These are phyloP conservation scores for Papilio dardanus DNA, from an alignment of 1,140 invertebrate genomes.

Conservation along the genomic window DNA sequence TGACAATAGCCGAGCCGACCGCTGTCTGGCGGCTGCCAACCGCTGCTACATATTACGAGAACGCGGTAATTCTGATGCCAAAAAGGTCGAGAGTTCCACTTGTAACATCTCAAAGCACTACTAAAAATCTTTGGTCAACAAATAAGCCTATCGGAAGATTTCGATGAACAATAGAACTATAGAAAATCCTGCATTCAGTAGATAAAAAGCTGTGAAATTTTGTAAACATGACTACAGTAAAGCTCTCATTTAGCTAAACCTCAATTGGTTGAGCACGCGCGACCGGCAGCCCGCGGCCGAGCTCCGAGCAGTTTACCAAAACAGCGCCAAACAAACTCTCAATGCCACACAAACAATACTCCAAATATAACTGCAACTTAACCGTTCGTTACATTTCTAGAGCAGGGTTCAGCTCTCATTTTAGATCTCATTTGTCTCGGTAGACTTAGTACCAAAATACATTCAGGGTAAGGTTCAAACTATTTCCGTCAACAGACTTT, in stretches of 20 bases:
- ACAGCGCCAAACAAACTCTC: neutral
- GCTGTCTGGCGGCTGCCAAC: conserved; percentile 45
- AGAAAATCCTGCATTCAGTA: neutral
- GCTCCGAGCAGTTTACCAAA: neutral
- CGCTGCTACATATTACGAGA: conserved; percentile 38
- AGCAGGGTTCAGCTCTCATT: neutral
- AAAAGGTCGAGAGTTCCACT: neutral
- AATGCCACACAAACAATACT: conserved; percentile 17
- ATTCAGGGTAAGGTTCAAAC: neutral
- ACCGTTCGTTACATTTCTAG: conserved; percentile 10
- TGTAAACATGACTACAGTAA: neutral
- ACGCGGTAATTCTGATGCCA: neutral
- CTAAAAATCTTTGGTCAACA: neutral
- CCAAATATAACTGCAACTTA: conserved; percentile 11
- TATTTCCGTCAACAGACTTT: neutral
- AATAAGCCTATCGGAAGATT: neutral
- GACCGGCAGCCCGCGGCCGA: neutral
- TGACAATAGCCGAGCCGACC: conserved; percentile 56
- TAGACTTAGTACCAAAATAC: neutral
- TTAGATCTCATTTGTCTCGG: neutral
- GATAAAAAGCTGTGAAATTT: neutral
- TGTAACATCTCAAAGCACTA: neutral
- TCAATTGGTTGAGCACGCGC: neutral
- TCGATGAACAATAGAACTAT: neutral
- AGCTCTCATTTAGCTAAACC: neutral